phyloP scores from a whole-genome alignment of 2,888 invertebrate species.

The Oscheius sp. region DNA sequence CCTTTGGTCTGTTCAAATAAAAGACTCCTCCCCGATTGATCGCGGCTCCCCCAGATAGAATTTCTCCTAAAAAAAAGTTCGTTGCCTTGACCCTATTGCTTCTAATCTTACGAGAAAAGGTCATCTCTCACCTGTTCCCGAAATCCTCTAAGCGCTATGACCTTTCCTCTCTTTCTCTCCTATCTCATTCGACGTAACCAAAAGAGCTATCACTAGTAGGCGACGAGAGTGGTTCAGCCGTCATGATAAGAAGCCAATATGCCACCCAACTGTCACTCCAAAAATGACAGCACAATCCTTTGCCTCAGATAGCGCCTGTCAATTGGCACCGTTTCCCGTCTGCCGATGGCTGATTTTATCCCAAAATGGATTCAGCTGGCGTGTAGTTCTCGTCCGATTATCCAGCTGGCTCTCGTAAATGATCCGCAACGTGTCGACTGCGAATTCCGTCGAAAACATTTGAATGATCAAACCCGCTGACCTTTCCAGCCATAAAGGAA shows the following conservation, averaged over 20 bases:
- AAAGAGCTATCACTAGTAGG: not conserved
- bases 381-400: not conserved
- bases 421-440: not conserved
- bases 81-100: not conserved
- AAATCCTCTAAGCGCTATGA: not conserved
- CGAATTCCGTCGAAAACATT: not conserved
- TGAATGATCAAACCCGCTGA: not conserved
- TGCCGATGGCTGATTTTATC: not conserved
- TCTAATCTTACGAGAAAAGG: not conserved
- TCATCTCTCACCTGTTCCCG: not conserved
- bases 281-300: not conserved
- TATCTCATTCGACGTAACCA: not conserved
- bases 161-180: not conserved
- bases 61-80: not conserved
- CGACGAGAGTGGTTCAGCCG: not conserved
- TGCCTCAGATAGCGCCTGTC: not conserved
- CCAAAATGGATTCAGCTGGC: not conserved
- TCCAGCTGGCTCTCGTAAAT: not conserved
- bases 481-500: not conserved
- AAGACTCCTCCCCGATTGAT: not conserved
- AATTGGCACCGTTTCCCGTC: not conserved
- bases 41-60: not conserved
- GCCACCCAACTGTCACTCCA: conserved; percentile 10
- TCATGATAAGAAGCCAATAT: not conserved
- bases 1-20: no score